Conservation (phyloP, 2,888 invertebrate genomes). For the Latrodectus elegans region DNA sequence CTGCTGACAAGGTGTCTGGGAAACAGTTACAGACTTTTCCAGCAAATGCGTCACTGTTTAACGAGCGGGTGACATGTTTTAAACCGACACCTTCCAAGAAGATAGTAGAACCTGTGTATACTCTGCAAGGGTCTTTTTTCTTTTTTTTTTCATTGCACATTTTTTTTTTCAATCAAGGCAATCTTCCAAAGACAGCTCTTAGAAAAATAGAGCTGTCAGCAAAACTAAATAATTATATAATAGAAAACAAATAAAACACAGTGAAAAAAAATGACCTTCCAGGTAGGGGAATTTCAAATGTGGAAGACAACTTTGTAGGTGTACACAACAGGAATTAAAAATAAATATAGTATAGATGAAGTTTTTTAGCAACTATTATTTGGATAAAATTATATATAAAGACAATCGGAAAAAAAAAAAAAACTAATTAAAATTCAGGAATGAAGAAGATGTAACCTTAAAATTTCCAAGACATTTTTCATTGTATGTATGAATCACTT, state of each 20-base stretch:
- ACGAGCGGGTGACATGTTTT: conserved; percentile 38
- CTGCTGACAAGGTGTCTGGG: conserved; percentile 10
- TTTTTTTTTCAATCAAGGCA: conserved; percentile 19
- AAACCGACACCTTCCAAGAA: conserved; percentile 12
- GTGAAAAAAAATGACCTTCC: conserved; percentile 16
- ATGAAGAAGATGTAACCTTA: no score
- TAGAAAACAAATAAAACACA: background rate
- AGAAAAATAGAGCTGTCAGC: conserved; percentile 46
- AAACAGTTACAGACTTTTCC: conserved; percentile 30
- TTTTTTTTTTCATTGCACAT: background rate
- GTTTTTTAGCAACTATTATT: no score
- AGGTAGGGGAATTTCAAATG: background rate
- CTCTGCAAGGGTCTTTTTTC: background rate
- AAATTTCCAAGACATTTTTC: no score
- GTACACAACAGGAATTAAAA: conserved; percentile 25
- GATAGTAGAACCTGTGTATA: conserved; percentile 2
- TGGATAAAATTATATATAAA: no score
- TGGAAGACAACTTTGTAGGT: background rate
- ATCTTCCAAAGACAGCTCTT: conserved; percentile 43
- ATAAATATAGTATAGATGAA: no score
- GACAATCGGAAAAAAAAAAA: no score
- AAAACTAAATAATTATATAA: conserved; percentile 47
- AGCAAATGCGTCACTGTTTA: conserved; percentile 26
- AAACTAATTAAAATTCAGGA: no score
- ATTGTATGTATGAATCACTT: no score